These are phyloP conservation scores for Oscheius sp. DNA, from an alignment of 2,888 invertebrate genomes.

Conservation along the genomic window DNA sequence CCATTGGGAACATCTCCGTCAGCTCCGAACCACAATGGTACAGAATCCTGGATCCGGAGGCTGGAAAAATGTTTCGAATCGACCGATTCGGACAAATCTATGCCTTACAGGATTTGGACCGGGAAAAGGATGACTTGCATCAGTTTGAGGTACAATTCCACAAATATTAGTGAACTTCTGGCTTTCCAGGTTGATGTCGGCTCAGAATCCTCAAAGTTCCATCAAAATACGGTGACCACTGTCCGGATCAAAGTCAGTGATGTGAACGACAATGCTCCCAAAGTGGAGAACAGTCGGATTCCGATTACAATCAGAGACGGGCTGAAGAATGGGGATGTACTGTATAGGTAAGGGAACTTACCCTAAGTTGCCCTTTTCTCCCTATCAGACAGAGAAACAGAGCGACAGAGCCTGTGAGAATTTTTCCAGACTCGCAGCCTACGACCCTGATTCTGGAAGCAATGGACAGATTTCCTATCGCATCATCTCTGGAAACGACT, in stretches of 20 bases:
- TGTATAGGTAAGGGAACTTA: conserved; percentile 35
- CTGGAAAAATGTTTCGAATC: conserved; percentile 39
- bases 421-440: conserved; percentile 78
- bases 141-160: conserved; percentile 28
- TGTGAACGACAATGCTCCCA: conserved; percentile 55
- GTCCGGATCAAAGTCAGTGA: conserved; percentile 45
- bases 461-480: conserved; percentile 78
- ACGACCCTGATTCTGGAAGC: conserved; percentile 81
- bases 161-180: not conserved
- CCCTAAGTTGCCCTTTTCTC: not conserved
- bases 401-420: not conserved
- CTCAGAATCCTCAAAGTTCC: conserved; percentile 14
- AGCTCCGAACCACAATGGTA: conserved; percentile 38
- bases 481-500: conserved; percentile 77
- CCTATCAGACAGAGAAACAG: not conserved
- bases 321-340: conserved; percentile 40
- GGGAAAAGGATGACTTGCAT: conserved; percentile 14
- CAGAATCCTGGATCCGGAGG: conserved; percentile 43
- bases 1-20: conserved; percentile 46
- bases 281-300: conserved; percentile 12
- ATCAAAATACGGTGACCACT: conserved; percentile 36
- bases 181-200: conserved; percentile 39
- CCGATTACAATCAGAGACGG: conserved; percentile 39
- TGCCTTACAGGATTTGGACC: conserved; percentile 37
- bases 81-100: conserved; percentile 49